A percentile compares a stretch with the other conserved stretches of the same genome.
These are phyloP conservation scores for Lemur catta DNA, from an alignment of 2,797 vertebrate species.

Conservation along the genomic window DNA sequence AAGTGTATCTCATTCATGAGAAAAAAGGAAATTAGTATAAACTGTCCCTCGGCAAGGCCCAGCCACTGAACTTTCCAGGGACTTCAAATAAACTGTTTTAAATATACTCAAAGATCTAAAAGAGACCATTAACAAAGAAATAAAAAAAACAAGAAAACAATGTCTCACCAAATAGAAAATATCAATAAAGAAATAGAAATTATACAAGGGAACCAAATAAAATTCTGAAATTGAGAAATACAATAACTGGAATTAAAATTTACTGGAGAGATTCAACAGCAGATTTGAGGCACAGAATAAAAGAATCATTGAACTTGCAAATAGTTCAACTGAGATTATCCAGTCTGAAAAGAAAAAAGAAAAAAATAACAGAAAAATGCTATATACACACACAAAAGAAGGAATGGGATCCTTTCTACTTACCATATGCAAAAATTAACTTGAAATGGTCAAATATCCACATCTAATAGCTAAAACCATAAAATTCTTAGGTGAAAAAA, in stretches of 20 bases:
- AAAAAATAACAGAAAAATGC: not conserved
- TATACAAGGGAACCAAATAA: not conserved
- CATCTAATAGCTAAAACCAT: not conserved
- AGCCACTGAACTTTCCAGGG: not conserved
- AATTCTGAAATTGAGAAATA: not conserved
- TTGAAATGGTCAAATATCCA: not conserved
- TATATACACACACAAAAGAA: not conserved
- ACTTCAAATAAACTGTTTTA: not conserved
- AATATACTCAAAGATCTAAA: not conserved
- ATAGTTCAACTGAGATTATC: not conserved
- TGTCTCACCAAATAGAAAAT: not conserved
- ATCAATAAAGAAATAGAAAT: not conserved
- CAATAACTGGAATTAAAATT: not conserved
- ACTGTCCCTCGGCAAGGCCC: not conserved
- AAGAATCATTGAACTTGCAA: not conserved
- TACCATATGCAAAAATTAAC: not conserved
- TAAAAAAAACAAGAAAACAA: not conserved
- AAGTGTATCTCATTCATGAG: not conserved
- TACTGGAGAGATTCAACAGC: not conserved
- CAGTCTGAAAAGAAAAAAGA: not conserved
- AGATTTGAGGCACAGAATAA: not conserved
- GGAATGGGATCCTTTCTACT: not conserved
- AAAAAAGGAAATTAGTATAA: not conserved
- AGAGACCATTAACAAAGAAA: not conserved
- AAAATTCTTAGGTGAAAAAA: not conserved